Conservation (phyloP, 53 echinoderm and acorn worm species). For the Mesocentrotus franciscanus region DNA sequence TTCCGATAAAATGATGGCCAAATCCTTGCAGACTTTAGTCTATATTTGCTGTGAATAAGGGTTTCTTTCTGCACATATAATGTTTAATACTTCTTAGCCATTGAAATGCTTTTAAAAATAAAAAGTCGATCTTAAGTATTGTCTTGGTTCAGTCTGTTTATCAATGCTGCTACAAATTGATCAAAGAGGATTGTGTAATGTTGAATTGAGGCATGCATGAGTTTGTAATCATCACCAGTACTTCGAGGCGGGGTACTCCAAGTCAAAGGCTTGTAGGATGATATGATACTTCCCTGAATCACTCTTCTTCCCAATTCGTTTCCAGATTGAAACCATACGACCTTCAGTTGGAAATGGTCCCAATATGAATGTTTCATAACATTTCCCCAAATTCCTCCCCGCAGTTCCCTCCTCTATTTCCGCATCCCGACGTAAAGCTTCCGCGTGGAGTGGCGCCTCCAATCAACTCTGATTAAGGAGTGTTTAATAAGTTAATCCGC, state of each 20-base stretch:
- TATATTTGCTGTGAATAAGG: too few species aligned
- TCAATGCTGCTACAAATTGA: neutral
- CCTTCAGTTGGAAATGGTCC: conserved; percentile 2
- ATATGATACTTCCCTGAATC: neutral
- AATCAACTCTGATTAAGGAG: neutral
- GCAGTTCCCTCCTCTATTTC: neutral
- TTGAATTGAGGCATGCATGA: too few species aligned
- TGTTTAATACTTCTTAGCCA: too few species aligned
- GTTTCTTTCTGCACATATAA: too few species aligned
- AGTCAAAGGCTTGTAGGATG: neutral
- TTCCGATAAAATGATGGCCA: too few species aligned
- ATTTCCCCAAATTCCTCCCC: neutral
- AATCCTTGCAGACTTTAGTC: too few species aligned
- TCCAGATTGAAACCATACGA: neutral
- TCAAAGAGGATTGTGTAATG: neutral
- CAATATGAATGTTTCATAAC: neutral
- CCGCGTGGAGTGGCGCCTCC: conserved; percentile 5
- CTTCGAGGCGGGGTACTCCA: too few species aligned
- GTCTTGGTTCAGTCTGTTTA: too few species aligned
- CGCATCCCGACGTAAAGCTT: neutral
- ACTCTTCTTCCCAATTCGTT: neutral
- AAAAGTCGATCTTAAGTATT: too few species aligned
- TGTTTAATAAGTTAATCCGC: conserved; percentile 24
- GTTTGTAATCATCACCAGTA: too few species aligned
- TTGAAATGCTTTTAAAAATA: too few species aligned